These are phyloP conservation scores for Saturnia japonica DNA, from an alignment of 2,888 invertebrate species.

Conservation along the genomic window DNA sequence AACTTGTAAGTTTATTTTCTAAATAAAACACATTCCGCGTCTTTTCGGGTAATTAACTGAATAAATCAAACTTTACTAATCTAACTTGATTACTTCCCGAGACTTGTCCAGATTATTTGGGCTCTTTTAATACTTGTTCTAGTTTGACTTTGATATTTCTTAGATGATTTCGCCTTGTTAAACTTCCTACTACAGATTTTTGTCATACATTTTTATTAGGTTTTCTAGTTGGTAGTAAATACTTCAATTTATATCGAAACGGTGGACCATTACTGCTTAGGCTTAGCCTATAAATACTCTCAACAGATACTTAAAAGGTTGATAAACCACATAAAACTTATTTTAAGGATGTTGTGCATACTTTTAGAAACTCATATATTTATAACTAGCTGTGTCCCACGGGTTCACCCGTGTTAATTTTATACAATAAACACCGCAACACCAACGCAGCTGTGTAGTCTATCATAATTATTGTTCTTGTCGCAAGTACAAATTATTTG, in stretches of 20 bases:
- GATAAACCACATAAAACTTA: not conserved
- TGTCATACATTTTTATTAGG: conserved; percentile 3
- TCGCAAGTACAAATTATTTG: no score
- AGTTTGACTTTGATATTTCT: conserved; percentile 16
- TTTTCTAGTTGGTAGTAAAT: not conserved
- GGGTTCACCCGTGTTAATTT: no score
- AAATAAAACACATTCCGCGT: conserved; percentile 11
- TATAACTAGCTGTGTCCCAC: not conserved
- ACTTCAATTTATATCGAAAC: not conserved
- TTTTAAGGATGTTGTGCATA: not conserved
- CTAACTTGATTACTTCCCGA: conserved; percentile 34
- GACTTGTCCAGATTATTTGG: conserved; percentile 28
- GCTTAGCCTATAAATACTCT: not conserved
- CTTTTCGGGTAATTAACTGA: conserved; percentile 36
- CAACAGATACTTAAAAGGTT: not conserved
- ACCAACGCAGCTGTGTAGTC: no score
- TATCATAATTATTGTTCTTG: no score
- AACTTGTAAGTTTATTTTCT: not conserved
- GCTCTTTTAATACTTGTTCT: conserved; percentile 31
- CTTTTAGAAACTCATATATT: not conserved
- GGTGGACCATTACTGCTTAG: not conserved
- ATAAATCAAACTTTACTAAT: conserved; percentile 45
- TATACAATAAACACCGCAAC: no score
- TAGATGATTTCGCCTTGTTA: not conserved
- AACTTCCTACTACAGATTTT: not conserved